Evolutionary conservation across 2,113 vertebrate species (phyloP), one percentile per base, ranked within the genome.

Genomic region (Hippoglossus stenolepis): DNA sequence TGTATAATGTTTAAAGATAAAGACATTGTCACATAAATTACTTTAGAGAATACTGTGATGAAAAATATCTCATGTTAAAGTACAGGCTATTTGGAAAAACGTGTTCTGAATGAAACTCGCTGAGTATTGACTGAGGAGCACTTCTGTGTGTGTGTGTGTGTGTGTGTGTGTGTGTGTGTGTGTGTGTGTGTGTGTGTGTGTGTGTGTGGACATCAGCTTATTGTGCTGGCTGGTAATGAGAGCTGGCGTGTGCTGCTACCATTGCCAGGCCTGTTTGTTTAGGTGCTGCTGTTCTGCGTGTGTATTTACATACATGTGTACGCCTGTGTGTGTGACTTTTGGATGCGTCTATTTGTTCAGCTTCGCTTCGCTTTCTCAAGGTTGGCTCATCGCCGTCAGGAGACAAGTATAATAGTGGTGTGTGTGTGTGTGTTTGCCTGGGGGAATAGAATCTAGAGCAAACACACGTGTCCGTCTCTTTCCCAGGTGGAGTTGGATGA

Each of bases 391-490:
- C 2, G 12, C 77, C 72, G 66, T 75, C 83, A 80, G 62, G 26
- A 87, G 83, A 85, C 58, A 15, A 77, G 70, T 43, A 88, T 73
- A 80, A 87, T 85, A 66, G 79, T 18, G 14, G 68, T 66, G 62
- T 67, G 63, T 70, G 58, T 70, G 65, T 67, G 70, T 70, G 62
- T 63, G 77, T 77, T 53, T 76, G 75, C 71, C 68, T 58, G 10
- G 53, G 81, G 86, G 75, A 91, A 91, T 76, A 84, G 87, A 88
- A 91, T 87, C 87, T 88, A 90, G 87, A 90, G 86, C 84, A 92
- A 92, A 93, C 90, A 91, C 75, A 79, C 61, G 82, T 74, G 57
- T 70, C 65, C 40, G 2, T 71, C 73, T 85, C 76, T 82, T 85
- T 89, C 88, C 89, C 91, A 93, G 91, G 86, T 93, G 84, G 88